Evolutionary conservation across 1,140 invertebrate genomes (phyloP).

Genomic region (Papilio dardanus): DNA sequence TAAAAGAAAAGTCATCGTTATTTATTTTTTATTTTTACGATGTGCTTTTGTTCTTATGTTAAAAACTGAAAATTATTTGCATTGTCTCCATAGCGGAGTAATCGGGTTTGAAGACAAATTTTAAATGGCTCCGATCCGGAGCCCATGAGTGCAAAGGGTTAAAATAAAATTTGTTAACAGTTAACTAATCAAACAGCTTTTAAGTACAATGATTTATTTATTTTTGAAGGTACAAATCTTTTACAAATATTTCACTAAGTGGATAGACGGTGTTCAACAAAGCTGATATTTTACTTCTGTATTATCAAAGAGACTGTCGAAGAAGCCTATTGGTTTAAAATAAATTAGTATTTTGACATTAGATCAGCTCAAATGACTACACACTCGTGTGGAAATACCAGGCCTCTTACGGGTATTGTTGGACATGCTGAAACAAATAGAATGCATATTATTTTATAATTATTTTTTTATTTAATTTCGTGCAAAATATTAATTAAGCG

Average conservation of each 20-base stretch:
- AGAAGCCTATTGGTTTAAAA: conserved; percentile 32
- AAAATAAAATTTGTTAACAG: too few relatives aligned
- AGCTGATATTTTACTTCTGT: neutral
- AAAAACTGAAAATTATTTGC: too few relatives aligned
- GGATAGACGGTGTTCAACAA: neutral
- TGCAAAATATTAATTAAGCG: neutral
- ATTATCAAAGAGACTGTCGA: conserved; percentile 24
- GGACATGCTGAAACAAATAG: conserved; percentile 83
- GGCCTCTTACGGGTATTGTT: conserved; percentile 73
- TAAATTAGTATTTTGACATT: conserved; percentile 40
- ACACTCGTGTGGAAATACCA: conserved; percentile 86
- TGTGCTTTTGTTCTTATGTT: too few relatives aligned
- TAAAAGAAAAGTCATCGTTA: too few relatives aligned
- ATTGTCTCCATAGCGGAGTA: too few relatives aligned
- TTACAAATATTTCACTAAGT: neutral
- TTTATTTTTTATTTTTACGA: too few relatives aligned
- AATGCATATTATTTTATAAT: too few relatives aligned
- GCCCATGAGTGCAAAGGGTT: too few relatives aligned
- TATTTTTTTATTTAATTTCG: neutral
- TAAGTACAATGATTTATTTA: conserved; percentile 12
- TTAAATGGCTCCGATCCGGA: too few relatives aligned
- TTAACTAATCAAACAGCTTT: neutral
- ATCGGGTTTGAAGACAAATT: too few relatives aligned
- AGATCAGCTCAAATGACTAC: conserved; percentile 84
- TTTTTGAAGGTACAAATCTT: conserved; percentile 1